A percentile compares a stretch with the other conserved stretches of the same genome.
Conservation (phyloP, 53 echinoderm and acorn worm species). For the Holothuria scabra region DNA sequence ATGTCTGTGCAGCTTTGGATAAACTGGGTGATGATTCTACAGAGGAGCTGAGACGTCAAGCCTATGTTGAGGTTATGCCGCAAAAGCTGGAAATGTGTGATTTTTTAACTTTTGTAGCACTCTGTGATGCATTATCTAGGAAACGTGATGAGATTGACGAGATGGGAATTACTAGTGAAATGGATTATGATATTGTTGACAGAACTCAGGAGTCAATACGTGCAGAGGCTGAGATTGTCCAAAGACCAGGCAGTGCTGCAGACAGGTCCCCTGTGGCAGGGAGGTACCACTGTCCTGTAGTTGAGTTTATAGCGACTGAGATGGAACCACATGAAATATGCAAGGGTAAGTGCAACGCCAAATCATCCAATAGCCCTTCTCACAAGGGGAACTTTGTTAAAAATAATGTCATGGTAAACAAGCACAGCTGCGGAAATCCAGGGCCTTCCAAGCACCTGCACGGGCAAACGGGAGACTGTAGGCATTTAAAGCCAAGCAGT, state of each 20-base stretch:
- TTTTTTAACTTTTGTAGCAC: constrained; percentile 93
- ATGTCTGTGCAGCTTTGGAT: constrained; percentile 81
- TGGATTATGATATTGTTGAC: constrained; percentile 49
- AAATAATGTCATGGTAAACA: constrained; percentile 43
- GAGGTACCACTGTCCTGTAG: constrained; percentile 46
- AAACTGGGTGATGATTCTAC: constrained; percentile 92
- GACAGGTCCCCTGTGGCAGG: constrained; percentile 40
- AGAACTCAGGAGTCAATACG: constrained; percentile 52
- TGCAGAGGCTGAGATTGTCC: constrained; percentile 50
- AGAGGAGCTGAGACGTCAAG: constrained; percentile 80
- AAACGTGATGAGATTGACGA: constrained; percentile 69
- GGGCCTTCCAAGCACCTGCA: constrained; percentile 52
- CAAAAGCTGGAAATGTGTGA: constrained; percentile 91
- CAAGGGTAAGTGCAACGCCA: constrained; percentile 55
- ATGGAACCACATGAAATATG: constrained; percentile 52
- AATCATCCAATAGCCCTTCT: constrained; percentile 49
- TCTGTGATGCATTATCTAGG: constrained; percentile 83
- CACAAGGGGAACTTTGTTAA: constrained; percentile 51
- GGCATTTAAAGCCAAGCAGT: constrained; percentile 50
- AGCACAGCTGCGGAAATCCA: constrained; percentile 50
- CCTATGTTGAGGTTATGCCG: constrained; percentile 86
- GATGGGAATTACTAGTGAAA: constrained; percentile 28
- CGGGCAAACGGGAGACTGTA: constrained; percentile 42
- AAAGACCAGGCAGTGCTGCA: constrained; percentile 14
- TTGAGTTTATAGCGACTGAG: constrained; percentile 48